These are phyloP conservation scores for Zophobas atratus DNA, from an alignment of 1,140 invertebrate genomes.

Conservation along the genomic window DNA sequence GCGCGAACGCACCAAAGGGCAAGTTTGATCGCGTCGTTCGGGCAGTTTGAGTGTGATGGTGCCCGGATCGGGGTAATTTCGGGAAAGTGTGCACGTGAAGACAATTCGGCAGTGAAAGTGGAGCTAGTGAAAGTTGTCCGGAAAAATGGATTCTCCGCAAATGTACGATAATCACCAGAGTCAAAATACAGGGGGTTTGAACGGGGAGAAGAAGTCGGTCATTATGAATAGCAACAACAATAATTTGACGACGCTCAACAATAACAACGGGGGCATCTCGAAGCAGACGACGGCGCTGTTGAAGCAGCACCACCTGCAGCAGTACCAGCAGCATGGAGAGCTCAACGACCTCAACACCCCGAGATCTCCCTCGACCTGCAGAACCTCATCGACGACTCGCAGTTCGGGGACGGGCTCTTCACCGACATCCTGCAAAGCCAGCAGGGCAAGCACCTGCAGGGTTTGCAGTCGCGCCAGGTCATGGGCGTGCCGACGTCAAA, in stretches of 20 bases:
- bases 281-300: constrained; percentile 66
- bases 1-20: constrained; percentile 11
- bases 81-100: constrained; percentile 57
- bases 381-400: constrained; percentile 89
- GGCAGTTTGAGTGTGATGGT: no score
- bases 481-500: constrained; percentile 67
- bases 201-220: constrained; percentile 65
- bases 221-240: constrained; percentile 66
- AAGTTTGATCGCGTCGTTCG: no score
- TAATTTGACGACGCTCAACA: constrained; percentile 64
- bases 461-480: constrained; percentile 68
- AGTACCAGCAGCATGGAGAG: constrained; percentile 82
- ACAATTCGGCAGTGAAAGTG: constrained; percentile 63
- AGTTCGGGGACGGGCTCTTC: constrained; percentile 87
- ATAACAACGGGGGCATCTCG: constrained; percentile 66
- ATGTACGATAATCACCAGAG: constrained; percentile 76
- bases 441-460: constrained; percentile 70
- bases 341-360: constrained; percentile 88
- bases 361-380: constrained; percentile 92
- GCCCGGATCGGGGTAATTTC: neutral
- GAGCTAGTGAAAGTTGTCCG: constrained; percentile 61
- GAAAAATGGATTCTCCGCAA: constrained; percentile 79
- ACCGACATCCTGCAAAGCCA: constrained; percentile 83
- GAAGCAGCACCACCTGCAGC: constrained; percentile 72
- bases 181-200: constrained; percentile 63